Percentiles rank a stretch among this genome's conserved stretches.
Conservation (phyloP, 2,888 invertebrate species). For the Smittia sp. region DNA sequence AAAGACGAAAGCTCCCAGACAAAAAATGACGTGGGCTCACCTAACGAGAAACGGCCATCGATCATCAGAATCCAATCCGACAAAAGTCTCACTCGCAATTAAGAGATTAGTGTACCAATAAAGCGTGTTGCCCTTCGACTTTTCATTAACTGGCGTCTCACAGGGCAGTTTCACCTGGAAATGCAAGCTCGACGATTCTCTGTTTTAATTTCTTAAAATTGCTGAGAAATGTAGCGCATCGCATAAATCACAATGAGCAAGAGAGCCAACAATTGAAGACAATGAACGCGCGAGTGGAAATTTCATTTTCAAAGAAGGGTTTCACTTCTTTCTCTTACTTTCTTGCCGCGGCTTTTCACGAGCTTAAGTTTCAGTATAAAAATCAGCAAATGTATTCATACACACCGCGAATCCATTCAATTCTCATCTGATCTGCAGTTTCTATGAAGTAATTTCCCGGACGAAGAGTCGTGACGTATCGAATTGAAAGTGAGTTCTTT, state of each 20-base stretch:
- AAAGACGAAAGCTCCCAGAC: background rate
- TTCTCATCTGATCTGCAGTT: background rate
- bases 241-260: background rate
- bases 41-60: too few species aligned
- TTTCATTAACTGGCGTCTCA: too few species aligned
- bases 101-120: too few species aligned
- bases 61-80: too few species aligned
- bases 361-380: background rate
- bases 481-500: constrained; percentile 31
- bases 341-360: background rate
- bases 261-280: background rate
- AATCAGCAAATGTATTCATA: too few species aligned
- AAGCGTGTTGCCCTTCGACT: too few species aligned
- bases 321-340: background rate
- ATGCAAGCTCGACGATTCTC: too few species aligned
- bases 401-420: background rate
- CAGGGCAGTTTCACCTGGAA: too few species aligned
- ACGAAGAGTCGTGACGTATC: constrained; percentile 32
- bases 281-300: background rate
- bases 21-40: too few species aligned
- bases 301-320: constrained; percentile 14
- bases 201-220: too few species aligned
- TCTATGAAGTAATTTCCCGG: background rate
- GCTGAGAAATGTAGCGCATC: background rate
- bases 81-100: too few species aligned